These are phyloP conservation scores for Malurus leucopterus DNA, from an alignment of 2,797 vertebrate species.

Conservation along the genomic window DNA sequence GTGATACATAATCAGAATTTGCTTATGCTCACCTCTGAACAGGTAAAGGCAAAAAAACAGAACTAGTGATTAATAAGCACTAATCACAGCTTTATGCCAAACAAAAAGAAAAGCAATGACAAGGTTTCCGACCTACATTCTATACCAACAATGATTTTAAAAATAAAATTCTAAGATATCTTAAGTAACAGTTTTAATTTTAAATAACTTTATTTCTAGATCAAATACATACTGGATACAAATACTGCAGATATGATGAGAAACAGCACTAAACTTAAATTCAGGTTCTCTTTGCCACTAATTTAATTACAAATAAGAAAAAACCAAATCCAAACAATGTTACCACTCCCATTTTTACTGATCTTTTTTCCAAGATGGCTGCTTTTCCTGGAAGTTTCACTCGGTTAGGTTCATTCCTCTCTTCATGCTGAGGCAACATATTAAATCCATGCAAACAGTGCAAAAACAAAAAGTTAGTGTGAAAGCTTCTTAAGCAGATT, in stretches of 20 bases:
- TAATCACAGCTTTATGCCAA: neutral
- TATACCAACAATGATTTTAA: neutral
- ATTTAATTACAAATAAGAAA: conserved; percentile 71
- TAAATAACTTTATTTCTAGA: neutral
- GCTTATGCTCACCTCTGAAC: neutral
- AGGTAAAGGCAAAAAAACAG: neutral
- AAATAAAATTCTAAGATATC: neutral
- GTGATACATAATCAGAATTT: neutral
- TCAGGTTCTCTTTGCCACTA: conserved; percentile 24
- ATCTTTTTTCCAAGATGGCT: conserved; percentile 50
- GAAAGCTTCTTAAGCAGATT: neutral
- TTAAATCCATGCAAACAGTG: neutral
- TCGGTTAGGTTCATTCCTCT: conserved; percentile 66
- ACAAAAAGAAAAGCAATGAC: neutral
- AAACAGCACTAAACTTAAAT: neutral
- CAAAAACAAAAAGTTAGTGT: neutral
- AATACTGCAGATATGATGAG: neutral
- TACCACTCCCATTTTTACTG: conserved; percentile 65
- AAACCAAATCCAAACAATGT: conserved; percentile 73
- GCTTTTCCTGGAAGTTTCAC: conserved; percentile 63
- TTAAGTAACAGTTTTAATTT: neutral
- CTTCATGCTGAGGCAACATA: conserved; percentile 70
- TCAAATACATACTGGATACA: neutral
- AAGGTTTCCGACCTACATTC: neutral
- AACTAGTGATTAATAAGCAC: neutral